Percentiles rank a stretch among this genome's conserved stretches.
These are phyloP conservation scores for Apis mellifera DNA, from an alignment of 1,140 invertebrate species.

Conservation along the genomic window Amel_HAv3.1 CM009943.2:3137001-3137500, in stretches of 20 bases:
- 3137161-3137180: neutral
- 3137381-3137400: neutral
- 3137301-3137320: neutral
- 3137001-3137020: conserved; percentile 72
- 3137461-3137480: conserved; percentile 59
- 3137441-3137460: neutral
- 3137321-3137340: conserved; percentile 48
- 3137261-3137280: too few relatives aligned
- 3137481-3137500: conserved; percentile 65
- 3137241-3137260: neutral
- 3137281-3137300: too few relatives aligned
- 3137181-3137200: conserved; percentile 28
- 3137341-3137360: conserved; percentile 41
- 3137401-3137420: conserved; percentile 3
- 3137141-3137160: conserved; percentile 31
- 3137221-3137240: neutral
- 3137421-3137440: neutral
- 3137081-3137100: conserved; percentile 18
- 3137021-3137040: conserved; percentile 65
- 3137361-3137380: neutral
- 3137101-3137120: conserved; percentile 50
- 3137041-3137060: too few relatives aligned
- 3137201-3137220: neutral
- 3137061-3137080: conserved; percentile 49
- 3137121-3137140: conserved; percentile 41